Conservation (phyloP, 2,797 vertebrate species). For the Myiotriccus ornatus region DNA sequence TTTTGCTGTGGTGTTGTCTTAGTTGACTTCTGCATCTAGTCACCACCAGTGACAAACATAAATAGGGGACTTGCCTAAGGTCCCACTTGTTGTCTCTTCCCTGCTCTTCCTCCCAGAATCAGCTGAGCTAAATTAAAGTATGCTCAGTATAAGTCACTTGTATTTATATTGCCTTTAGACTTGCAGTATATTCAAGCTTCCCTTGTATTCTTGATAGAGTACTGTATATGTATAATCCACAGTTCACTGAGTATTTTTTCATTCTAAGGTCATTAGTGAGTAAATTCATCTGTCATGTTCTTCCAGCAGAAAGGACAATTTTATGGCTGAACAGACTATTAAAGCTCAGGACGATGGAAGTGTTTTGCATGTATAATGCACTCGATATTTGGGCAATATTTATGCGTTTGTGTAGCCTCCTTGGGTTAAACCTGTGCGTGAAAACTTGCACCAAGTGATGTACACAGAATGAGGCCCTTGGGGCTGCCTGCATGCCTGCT, state of each 20-base stretch:
- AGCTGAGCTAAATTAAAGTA: neutral
- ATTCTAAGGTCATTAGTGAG: neutral
- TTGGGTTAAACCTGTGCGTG: neutral
- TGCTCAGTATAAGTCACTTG: neutral
- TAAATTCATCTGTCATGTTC: neutral
- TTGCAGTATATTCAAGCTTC: neutral
- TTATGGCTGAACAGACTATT: constrained; percentile 32
- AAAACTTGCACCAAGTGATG: neutral
- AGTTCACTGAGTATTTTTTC: neutral
- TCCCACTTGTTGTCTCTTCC: neutral
- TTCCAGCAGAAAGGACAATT: constrained; percentile 28
- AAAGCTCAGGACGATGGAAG: neutral
- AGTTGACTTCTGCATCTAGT: neutral
- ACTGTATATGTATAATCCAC: neutral
- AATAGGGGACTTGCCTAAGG: neutral
- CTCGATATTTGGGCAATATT: neutral
- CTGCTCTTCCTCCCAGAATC: neutral
- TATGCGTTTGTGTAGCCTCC: neutral
- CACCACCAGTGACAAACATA: neutral
- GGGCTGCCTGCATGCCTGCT: neutral
- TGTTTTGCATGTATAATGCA: neutral
- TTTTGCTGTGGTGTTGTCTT: neutral
- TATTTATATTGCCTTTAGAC: neutral
- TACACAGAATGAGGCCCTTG: neutral
- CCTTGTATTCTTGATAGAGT: neutral